phyloP scores from a whole-genome alignment of 2,888 invertebrate species.

The Scaptomyza tumidula region DNA sequence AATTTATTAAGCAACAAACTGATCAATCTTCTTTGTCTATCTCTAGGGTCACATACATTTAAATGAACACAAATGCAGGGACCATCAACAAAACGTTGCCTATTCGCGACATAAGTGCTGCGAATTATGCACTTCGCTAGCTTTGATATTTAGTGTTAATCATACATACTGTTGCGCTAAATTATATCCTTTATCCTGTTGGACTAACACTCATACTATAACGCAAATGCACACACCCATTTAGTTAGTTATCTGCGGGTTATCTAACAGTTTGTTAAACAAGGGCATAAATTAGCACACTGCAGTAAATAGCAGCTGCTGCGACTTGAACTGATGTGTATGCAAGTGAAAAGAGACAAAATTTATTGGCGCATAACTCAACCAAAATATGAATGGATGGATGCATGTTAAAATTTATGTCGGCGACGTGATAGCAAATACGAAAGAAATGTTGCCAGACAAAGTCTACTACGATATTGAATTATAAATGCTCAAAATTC shows the following conservation, averaged over 20 bases:
- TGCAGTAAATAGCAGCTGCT: slow-evolving; percentile 12
- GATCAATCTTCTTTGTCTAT: not conserved
- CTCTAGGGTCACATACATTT: not conserved
- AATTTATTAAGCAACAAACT: not conserved
- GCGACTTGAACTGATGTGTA: slow-evolving; percentile 36
- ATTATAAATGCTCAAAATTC: no score
- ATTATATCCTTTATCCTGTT: slow-evolving; percentile 30
- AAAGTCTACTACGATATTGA: not conserved
- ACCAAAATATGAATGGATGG: slow-evolving; percentile 52
- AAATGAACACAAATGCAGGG: not conserved
- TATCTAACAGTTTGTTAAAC: slow-evolving; percentile 32
- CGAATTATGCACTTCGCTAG: slow-evolving; percentile 50
- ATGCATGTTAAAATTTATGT: slow-evolving; percentile 62
- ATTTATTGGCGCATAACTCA: slow-evolving; percentile 74
- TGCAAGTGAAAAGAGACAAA: slow-evolving; percentile 49
- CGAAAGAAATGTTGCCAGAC: slow-evolving; percentile 19
- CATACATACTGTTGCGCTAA: slow-evolving; percentile 66
- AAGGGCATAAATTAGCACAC: slow-evolving; percentile 22
- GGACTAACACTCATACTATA: not conserved
- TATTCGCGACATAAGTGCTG: slow-evolving; percentile 6
- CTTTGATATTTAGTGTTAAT: slow-evolving; percentile 55
- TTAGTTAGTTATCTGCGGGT: slow-evolving; percentile 6
- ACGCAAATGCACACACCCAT: not conserved
- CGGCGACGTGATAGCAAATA: slow-evolving; percentile 36
- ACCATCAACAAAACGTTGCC: slow-evolving; percentile 18